Base-by-base conservation (phyloP, 1,140 invertebrate genomes). In the Meloidogyne exigua region DNA sequence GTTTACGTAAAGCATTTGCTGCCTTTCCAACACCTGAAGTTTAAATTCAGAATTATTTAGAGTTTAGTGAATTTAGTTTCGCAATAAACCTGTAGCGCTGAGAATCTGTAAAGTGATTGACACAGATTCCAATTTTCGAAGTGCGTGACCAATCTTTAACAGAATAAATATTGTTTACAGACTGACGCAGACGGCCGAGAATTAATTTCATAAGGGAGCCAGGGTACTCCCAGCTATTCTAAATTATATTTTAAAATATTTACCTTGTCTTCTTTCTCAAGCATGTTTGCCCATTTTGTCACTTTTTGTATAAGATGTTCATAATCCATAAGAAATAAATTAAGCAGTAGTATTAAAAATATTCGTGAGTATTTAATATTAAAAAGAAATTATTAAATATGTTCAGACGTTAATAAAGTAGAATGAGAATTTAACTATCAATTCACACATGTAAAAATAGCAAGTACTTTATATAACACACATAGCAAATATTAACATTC, bases 301-400 rank as follows among this genome's bases (percentile, higher is more conserved):
- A 73, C 71, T 73, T 73, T 73, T 21, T 63, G 42, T 13, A 64
- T 65, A n/a, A 73, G 71, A 15, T 62, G 71, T 63, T 73, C 71
- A 62, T 73, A 21, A 62, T 73, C 71, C 49, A 57, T 57, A 57
- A 44, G 13, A 15, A 57, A 57, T 57, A 3, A 32, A 32, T 32
- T 49, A 57, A 57, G 18, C 18, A 57, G 13, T 57, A 57, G 2
- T n/a, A 57, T 39, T 39, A 57, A n/a, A n/a, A 57, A 57, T 57
- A 57, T 7, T 15, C 49, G 49, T 57, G 49, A 57, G 49, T 57
- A 57, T 9, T 57, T 57, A n/a, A 57, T 57, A 57, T 44, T 44
- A 15, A 57, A 57, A 57, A 57, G 44, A 49, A 49, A 32, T 49
- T 18, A 57, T 57, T 18, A 57, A 57, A 57, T 57, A 57, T 57